A percentile compares a stretch with the other conserved stretches of the same genome.
Conservation (phyloP, 2,113 vertebrate species). For the Microcebus jonahi region DNA sequence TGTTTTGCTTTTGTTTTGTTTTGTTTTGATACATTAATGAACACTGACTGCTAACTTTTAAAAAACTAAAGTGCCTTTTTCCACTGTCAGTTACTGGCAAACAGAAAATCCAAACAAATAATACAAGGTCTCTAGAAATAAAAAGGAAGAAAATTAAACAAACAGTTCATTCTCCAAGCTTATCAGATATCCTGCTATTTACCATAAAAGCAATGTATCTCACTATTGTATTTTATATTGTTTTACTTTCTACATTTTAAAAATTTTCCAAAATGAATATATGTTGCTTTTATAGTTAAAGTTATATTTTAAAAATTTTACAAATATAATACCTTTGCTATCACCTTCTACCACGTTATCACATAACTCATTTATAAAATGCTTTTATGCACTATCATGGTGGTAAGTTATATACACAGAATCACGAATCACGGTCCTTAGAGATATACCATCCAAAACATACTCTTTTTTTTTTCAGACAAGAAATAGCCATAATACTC, state of each 20-base stretch:
- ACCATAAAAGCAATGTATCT: not conserved
- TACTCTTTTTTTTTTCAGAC: no score
- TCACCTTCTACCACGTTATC: not conserved
- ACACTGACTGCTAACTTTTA: not conserved
- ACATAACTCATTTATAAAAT: conserved; percentile 24
- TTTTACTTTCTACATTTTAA: conserved; percentile 10
- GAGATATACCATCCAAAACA: not conserved
- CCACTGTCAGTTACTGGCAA: not conserved
- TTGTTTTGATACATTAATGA: not conserved
- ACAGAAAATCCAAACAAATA: conserved; percentile 29
- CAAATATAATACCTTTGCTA: not conserved
- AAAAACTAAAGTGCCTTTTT: not conserved
- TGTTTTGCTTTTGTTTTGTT: not conserved
- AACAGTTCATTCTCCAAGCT: not conserved
- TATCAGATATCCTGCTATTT: not conserved
- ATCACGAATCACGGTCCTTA: not conserved
- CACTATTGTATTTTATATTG: not conserved
- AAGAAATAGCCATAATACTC: no score
- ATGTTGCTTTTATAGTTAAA: conserved; percentile 19
- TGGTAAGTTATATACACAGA: not conserved
- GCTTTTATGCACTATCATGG: not conserved
- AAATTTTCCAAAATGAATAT: not conserved
- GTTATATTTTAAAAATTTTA: not conserved
- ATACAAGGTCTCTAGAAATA: not conserved
- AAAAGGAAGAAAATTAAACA: not conserved